Conservation (phyloP, 2,888 invertebrate species). For the Clunio marinus region DNA sequence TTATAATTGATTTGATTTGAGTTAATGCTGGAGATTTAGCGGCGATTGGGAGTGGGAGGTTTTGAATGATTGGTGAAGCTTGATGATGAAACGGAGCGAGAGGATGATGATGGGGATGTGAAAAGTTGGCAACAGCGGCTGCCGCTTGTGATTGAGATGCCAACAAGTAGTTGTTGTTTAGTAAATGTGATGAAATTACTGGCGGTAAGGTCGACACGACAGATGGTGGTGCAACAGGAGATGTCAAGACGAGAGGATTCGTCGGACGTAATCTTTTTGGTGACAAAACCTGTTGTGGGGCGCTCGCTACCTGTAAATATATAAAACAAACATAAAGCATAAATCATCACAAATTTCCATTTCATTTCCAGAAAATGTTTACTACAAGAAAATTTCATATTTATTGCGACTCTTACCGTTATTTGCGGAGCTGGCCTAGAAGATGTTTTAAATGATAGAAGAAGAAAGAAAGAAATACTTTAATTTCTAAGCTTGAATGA, state of each 20-base stretch:
- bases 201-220: conserved; percentile 38
- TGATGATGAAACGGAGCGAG: conserved; percentile 39
- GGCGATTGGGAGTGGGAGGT: conserved; percentile 34
- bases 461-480: no score
- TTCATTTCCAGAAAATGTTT: no score
- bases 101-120: conserved; percentile 40
- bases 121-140: conserved; percentile 40
- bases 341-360: not conserved
- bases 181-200: conserved; percentile 30
- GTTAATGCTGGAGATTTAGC: conserved; percentile 39
- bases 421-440: conserved; percentile 39
- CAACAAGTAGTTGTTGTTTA: conserved; percentile 38
- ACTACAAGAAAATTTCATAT: no score
- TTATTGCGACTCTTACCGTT: conserved; percentile 26
- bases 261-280: conserved; percentile 53
- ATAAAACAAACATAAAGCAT: not conserved
- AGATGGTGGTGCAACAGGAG: conserved; percentile 26
- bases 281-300: conserved; percentile 53
- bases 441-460: no score
- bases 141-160: conserved; percentile 36
- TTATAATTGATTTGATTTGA: conserved; percentile 36
- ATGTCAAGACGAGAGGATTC: conserved; percentile 41
- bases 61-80: conserved; percentile 25
- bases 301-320: conserved; percentile 46
- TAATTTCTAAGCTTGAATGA: no score